These are phyloP conservation scores for Orthonevra nobilis DNA, from an alignment of 2,888 invertebrate species.

Conservation along the genomic window DNA sequence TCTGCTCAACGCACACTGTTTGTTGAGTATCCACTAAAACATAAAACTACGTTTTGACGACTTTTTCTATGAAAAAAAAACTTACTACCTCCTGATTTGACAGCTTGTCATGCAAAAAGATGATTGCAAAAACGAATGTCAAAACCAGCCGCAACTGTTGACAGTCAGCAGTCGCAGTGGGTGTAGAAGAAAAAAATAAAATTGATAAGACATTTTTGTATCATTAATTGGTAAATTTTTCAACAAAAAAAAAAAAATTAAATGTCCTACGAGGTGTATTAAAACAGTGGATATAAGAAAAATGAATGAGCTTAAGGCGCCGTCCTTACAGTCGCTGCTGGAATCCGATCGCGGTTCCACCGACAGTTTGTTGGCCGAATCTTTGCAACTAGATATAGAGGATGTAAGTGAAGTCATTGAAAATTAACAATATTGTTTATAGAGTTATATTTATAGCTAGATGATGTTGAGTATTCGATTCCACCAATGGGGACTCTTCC, in stretches of 20 bases:
- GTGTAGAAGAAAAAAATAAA: conserved; percentile 66
- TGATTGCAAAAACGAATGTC: conserved; percentile 28
- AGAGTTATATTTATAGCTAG: conserved; percentile 83
- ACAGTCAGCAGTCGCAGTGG: conserved; percentile 56
- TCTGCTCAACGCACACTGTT: no score
- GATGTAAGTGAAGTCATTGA: conserved; percentile 81
- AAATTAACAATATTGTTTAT: not conserved
- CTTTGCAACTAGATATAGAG: conserved; percentile 85
- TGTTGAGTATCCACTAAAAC: no score
- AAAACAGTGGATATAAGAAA: conserved; percentile 4
- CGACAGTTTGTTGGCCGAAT: conserved; percentile 83
- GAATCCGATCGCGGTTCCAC: conserved; percentile 84
- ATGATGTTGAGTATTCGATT: conserved; percentile 90
- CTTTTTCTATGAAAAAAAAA: conserved; percentile 33
- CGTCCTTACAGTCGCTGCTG: conserved; percentile 82
- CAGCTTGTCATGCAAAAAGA: conserved; percentile 6
- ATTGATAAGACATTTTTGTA: conserved; percentile 52
- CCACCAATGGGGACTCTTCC: conserved; percentile 88
- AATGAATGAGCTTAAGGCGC: conserved; percentile 79
- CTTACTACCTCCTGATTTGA: not conserved
- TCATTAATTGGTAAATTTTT: conserved; percentile 20
- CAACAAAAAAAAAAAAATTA: conserved; percentile 15
- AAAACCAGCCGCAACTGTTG: conserved; percentile 30
- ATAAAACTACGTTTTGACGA: conserved; percentile 18
- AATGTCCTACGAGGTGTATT: conserved; percentile 27